Base-by-base conservation (phyloP, 1,140 invertebrate genomes). In the Calycopis cecrops region DNA sequence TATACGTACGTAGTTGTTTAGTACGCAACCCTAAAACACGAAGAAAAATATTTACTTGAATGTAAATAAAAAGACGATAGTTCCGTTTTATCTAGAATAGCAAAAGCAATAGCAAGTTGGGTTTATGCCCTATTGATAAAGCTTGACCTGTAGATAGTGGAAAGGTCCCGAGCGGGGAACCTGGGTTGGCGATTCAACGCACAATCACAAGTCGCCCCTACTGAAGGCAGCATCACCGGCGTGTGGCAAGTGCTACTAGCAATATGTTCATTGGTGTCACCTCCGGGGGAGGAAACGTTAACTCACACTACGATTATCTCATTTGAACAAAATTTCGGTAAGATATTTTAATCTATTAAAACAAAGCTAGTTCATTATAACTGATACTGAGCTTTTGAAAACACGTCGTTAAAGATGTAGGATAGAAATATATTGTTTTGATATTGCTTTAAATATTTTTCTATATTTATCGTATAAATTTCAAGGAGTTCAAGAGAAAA, bases 241-340 rank as follows among this genome's bases (percentile, higher is more conserved):
- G 56, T 55, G 50, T 37, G 28, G 44, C 57, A 35, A 48, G 42
- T 12, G 14, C 12, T 48, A 16, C 14, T 28, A 34, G 52, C 80
- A 86, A 79, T 76, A 86, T 87, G 83, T 87, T 87, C 66, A 87
- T 87, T 80, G 83, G 83, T 59, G 70, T 87, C 60, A 85, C 79
- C 49, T 84, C 83, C 58, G 73, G 61, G 73, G 79, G 75, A 71
- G 81, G 69, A 65, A 87, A 84, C 74, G 81, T 87, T 16, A 82
- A 85, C 63, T 80, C 83, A 21, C 83, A 85, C 57, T 87, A 87
- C 79, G 83, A 87, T 62, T 87, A 87, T 60, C 67, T 84, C 50
- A 85, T 87, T 82, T 85, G 81, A 87, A 76, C 69, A 49, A 51
- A 35, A 51, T 60, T 37, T 40, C 74, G 79, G 74, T 85, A 61